Conservation (phyloP, 1,140 invertebrate species). For the Ooceraea biroi region DNA sequence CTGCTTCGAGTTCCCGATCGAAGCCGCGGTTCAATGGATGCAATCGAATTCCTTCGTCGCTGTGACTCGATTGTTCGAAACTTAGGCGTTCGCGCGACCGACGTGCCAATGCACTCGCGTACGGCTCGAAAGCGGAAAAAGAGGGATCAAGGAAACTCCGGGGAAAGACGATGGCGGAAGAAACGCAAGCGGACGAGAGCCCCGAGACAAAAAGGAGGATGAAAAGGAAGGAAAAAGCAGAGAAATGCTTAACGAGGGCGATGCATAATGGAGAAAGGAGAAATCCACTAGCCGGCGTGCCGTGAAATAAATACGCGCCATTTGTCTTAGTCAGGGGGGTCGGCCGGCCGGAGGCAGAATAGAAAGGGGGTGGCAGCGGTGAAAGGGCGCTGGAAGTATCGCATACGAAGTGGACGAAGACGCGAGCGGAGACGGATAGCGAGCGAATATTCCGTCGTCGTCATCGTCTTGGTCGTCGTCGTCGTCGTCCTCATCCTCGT, state of each 20-base stretch:
- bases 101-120: slow-evolving; percentile 30
- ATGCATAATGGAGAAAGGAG: slow-evolving; percentile 77
- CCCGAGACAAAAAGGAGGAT: background rate
- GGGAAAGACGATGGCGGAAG: background rate
- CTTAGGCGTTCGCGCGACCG: slow-evolving; percentile 21
- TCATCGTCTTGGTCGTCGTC: slow-evolving; percentile 31
- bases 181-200: background rate
- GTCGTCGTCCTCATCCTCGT: background rate
- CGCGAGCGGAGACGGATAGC: slow-evolving; percentile 21
- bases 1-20: background rate
- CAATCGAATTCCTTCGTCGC: slow-evolving; percentile 67
- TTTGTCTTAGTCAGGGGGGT: slow-evolving; percentile 74
- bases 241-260: slow-evolving; percentile 74
- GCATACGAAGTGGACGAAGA: background rate
- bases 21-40: slow-evolving; percentile 53
- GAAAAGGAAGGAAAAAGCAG: slow-evolving; percentile 22
- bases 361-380: background rate
- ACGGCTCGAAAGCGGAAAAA: slow-evolving; percentile 15
- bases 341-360: slow-evolving; percentile 25
- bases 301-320: slow-evolving; percentile 76
- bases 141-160: slow-evolving; percentile 23
- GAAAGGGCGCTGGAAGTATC: slow-evolving; percentile 47
- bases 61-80: slow-evolving; percentile 10
- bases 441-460: slow-evolving; percentile 55
- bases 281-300: slow-evolving; percentile 74